These are phyloP conservation scores for Crambe crambe DNA, from an alignment of 37 sponge, comb jelly and placozoan species.

Conservation along the genomic window DNA sequence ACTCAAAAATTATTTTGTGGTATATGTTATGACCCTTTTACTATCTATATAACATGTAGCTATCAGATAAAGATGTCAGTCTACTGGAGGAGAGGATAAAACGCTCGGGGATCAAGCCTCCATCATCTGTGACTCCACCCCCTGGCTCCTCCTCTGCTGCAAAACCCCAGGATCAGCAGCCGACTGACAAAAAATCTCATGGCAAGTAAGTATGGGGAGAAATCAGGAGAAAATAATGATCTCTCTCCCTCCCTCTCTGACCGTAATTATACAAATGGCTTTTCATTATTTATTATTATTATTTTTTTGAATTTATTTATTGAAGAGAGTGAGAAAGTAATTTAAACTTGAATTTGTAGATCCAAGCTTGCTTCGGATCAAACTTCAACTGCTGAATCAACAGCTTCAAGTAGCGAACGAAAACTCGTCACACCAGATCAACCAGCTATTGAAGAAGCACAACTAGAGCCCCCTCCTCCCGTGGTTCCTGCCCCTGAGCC, in stretches of 20 bases:
- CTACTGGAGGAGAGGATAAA: conserved; percentile 78
- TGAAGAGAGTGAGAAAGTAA: neutral
- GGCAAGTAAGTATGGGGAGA: neutral
- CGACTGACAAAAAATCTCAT: neutral
- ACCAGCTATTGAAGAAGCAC: neutral
- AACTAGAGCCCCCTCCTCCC: neutral
- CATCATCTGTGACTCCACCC: neutral
- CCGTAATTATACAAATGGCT: too few relatives aligned
- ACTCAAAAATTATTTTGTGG: neutral
- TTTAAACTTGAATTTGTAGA: neutral
- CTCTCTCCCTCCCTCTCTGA: too few relatives aligned
- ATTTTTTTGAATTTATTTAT: too few relatives aligned
- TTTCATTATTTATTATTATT: too few relatives aligned
- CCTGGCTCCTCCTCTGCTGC: neutral
- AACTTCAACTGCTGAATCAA: neutral
- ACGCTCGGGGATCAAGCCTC: conserved; percentile 39
- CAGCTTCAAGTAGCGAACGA: neutral
- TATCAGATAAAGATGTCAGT: conserved; percentile 75
- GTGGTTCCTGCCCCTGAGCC: neutral
- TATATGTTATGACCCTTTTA: neutral
- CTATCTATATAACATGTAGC: conserved; percentile 22
- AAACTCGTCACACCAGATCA: neutral
- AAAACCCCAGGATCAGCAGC: neutral
- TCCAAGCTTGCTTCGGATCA: neutral
- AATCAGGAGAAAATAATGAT: neutral